phyloP scores from a whole-genome alignment of 2,888 invertebrate species.

The Leptogaster cylindrica region DNA sequence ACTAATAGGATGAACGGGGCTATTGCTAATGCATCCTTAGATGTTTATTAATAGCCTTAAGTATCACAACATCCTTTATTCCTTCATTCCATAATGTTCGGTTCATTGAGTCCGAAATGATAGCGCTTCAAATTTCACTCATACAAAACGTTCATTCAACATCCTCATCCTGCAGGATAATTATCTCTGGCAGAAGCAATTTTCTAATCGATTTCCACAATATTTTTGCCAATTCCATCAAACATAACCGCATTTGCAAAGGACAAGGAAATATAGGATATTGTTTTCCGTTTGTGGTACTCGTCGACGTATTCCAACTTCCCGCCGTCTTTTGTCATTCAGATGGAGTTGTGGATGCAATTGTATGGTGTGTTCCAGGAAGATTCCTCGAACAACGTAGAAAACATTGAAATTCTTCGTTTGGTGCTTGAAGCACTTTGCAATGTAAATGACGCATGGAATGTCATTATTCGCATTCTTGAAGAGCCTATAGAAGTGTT shows the following conservation, averaged over 20 bases:
- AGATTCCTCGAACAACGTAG: conserved; percentile 7
- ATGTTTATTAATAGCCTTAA: neutral
- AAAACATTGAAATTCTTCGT: conserved; percentile 37
- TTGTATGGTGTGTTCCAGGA: neutral
- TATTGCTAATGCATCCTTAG: no score
- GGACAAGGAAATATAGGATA: neutral
- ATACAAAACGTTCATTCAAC: no score
- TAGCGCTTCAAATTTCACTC: no score
- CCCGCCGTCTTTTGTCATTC: conserved; percentile 8
- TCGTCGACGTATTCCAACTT: conserved; percentile 9
- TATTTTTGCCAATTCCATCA: conserved; percentile 23
- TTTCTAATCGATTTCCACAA: conserved; percentile 35
- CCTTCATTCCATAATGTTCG: conserved; percentile 4
- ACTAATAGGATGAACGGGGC: no score
- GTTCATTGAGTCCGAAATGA: neutral
- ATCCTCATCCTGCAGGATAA: conserved; percentile 48
- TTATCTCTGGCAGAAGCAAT: conserved; percentile 37
- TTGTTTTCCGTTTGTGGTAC: neutral
- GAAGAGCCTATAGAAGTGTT: conserved; percentile 28
- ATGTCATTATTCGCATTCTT: conserved; percentile 40
- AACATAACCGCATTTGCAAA: neutral
- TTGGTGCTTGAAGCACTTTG: conserved; percentile 29
- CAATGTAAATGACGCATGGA: conserved; percentile 36
- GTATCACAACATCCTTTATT: neutral
- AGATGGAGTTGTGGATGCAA: neutral